Evolutionary conservation across 2,888 invertebrate genomes (phyloP).

Genomic region (Hedychridium roseum): DNA sequence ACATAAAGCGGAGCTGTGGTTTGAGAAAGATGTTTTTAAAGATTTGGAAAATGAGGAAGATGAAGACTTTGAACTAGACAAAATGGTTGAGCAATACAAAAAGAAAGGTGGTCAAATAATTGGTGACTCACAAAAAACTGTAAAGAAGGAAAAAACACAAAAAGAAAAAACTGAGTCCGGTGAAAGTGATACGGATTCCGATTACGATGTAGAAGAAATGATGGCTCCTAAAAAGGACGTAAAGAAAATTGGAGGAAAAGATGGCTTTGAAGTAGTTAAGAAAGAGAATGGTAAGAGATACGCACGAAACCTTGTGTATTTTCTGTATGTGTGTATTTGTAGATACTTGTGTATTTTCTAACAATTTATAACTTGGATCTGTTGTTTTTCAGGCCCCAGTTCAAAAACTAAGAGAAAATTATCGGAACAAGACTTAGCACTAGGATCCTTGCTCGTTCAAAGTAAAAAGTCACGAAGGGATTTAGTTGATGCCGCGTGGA

Average conservation of each 20-base stretch:
- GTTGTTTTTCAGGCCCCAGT: constrained; percentile 64
- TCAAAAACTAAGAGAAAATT: constrained; percentile 74
- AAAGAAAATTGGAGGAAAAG: constrained; percentile 63
- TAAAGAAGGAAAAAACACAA: constrained; percentile 4
- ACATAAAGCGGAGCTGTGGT: constrained; percentile 87
- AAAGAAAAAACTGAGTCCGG: constrained; percentile 55
- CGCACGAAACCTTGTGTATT: not conserved
- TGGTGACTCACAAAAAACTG: constrained; percentile 45
- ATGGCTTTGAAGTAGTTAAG: constrained; percentile 76
- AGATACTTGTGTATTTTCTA: constrained; percentile 25
- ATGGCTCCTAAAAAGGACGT: constrained; percentile 41
- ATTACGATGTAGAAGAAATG: constrained; percentile 65
- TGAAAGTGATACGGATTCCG: constrained; percentile 57
- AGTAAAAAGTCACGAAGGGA: constrained; percentile 92
- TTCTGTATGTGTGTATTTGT: constrained; percentile 27
- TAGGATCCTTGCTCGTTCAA: constrained; percentile 90
- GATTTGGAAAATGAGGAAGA: constrained; percentile 83
- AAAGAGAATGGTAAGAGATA: constrained; percentile 66
- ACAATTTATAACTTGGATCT: no score
- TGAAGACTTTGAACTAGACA: constrained; percentile 87
- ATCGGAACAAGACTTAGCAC: constrained; percentile 86
- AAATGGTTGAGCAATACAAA: constrained; percentile 75
- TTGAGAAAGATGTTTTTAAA: constrained; percentile 84
- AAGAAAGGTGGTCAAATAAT: constrained; percentile 72
- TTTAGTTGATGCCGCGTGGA: constrained; percentile 89